Evolutionary conservation across 2,888 invertebrate species (phyloP).

Genomic region (Sinohyriopsis cumingii): DNA sequence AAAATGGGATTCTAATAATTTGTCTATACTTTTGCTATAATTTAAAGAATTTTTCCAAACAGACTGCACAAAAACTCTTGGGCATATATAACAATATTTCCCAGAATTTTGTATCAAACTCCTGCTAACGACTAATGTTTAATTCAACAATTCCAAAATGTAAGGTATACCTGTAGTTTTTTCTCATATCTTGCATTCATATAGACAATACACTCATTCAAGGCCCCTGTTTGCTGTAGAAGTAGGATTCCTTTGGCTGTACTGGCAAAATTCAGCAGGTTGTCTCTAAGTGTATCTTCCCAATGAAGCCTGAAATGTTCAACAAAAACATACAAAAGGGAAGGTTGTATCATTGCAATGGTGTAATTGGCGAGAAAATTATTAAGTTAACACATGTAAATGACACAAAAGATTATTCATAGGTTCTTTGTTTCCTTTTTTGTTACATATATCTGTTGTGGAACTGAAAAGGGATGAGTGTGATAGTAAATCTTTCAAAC

Average conservation of each 20-base stretch:
- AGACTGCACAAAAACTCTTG: too few species aligned
- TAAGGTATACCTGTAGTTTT: conserved; percentile 65
- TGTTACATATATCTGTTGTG: too few species aligned
- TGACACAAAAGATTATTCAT: too few species aligned
- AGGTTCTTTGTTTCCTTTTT: too few species aligned
- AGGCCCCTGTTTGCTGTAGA: conserved; percentile 66
- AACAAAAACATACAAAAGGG: conserved; percentile 55
- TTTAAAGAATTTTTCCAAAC: too few species aligned
- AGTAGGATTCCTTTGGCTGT: conserved; percentile 70
- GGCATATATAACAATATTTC: too few species aligned
- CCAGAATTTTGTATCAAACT: too few species aligned
- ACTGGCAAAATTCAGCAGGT: conserved; percentile 69
- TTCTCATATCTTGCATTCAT: conserved; percentile 67
- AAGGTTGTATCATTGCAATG: conserved; percentile 69
- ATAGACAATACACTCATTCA: conserved; percentile 68
- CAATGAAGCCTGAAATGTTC: conserved; percentile 55
- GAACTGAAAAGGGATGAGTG: too few species aligned
- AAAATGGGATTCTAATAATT: too few species aligned
- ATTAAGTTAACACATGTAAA: conserved; percentile 43
- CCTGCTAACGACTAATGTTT: background rate
- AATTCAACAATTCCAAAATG: background rate
- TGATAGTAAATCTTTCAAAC: too few species aligned
- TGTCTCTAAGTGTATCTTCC: conserved; percentile 70
- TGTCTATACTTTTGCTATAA: too few species aligned
- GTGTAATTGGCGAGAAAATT: conserved; percentile 71